Base-by-base conservation (phyloP, 2,888 invertebrate species). In the Mechanitis mazaeus region DNA sequence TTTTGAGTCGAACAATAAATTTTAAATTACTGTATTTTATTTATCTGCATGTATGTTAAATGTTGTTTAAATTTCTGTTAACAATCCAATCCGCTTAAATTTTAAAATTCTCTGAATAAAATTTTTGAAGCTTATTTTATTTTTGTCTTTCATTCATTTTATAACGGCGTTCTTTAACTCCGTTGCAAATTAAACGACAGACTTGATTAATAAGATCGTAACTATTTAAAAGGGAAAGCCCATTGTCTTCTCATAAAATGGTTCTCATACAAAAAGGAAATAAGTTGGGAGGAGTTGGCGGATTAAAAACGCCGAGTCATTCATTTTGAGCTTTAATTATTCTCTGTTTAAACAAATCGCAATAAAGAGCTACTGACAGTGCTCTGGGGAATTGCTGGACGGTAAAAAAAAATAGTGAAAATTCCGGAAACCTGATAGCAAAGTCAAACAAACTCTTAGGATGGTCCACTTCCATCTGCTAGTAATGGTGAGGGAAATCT, bases 261-360 rank as follows among this genome's bases (percentile, higher is more conserved):
- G 75, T 72, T 71, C 73, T 70, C 70, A 74, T 70, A 74, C 79
- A 83, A 81, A 84, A 80, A 75, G 72, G 71, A 77, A 75, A 77
- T 75, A 78, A 79, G 73, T 72, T 67, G 68, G 73, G 66, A 79
- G 77, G 77, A 77, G 76, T 80, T 75, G 75, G 72, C 71, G 77
- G 83, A 84, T 84, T 83, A 83, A 86, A 84, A 87, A 79, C 76
- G 80, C 75, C 75, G 75, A 80, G 75, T 83, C 83, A 84, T 85
- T 85, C 83, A 81, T 83, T 83, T 76, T 72, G 68, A 77, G 80
- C 75, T 85, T 88, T 89, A 88, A 90, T 90, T 88, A 86, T 87
- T 80, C 80, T 75, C 81, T 86, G 83, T 87, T 88, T 85, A 88
- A 88, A 88, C 84, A 87, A 84, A 86, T 84, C 82, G 82, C 81